phyloP scores from a whole-genome alignment of 2,888 invertebrate species.

The Tachystola acroxantha region DNA sequence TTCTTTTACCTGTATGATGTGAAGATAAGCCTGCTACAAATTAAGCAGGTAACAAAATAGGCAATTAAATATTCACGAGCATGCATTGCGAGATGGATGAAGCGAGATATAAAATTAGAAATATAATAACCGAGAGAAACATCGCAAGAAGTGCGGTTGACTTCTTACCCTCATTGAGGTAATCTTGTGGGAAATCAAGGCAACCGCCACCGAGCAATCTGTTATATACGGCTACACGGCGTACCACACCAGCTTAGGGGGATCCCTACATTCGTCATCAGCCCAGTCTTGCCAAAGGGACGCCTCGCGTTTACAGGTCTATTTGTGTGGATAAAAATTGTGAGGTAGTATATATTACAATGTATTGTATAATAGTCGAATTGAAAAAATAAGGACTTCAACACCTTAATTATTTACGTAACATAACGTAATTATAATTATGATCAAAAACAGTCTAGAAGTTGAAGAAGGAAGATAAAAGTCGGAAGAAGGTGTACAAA shows the following conservation, averaged over 20 bases:
- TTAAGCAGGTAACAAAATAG: neutral
- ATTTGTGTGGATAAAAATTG: neutral
- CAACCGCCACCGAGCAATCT: slow-evolving; percentile 52
- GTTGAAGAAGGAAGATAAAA: too few relatives aligned
- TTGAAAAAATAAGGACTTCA: too few relatives aligned
- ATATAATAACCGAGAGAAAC: slow-evolving; percentile 31
- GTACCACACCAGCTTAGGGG: slow-evolving; percentile 34
- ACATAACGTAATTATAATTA: too few relatives aligned
- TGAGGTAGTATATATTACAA: too few relatives aligned
- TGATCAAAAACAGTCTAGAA: too few relatives aligned
- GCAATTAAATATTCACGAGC: slow-evolving; percentile 26
- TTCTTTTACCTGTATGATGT: too few relatives aligned
- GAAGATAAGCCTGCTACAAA: too few relatives aligned
- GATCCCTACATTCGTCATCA: slow-evolving; percentile 22
- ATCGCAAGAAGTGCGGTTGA: slow-evolving; percentile 39
- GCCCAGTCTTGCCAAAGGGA: neutral
- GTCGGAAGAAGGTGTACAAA: too few relatives aligned
- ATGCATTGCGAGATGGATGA: slow-evolving; percentile 29
- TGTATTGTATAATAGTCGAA: slow-evolving; percentile 2
- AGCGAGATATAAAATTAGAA: slow-evolving; percentile 42
- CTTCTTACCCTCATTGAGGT: slow-evolving; percentile 56
- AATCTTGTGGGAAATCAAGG: slow-evolving; percentile 68
- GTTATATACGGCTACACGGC: slow-evolving; percentile 48
- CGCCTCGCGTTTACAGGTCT: neutral
- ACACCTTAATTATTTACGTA: too few relatives aligned